Evolutionary conservation across 2,113 vertebrate genomes (phyloP), one percentile per base, ranked within the genome.

Genomic region (Tinamus guttatus): DNA sequence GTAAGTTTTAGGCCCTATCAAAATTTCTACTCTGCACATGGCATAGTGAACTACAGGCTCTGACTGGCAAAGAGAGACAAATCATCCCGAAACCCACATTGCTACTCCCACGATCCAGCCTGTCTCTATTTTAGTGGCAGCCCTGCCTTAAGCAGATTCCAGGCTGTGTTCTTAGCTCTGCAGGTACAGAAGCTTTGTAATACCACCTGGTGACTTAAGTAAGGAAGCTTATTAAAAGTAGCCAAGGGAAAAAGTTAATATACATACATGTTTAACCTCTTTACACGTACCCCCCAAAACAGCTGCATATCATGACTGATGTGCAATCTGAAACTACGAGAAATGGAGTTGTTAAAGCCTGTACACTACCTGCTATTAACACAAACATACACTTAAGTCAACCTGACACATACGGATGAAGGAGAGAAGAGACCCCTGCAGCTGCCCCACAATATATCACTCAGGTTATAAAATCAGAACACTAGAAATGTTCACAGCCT

Each of bases 61-160:
- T 63, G 52, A 30, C 21, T 4, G 5, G 40, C 70, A 82, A 45
- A 13, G 34, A 43, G n/a, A 69, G 56, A 28, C 52, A 34, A 27
- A 17, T 75, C 62, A 22, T 7, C 25, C 36, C 1, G 0, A 13
- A 1, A 5, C 7, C 18, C 27, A n/a, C 1, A 1, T 0, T 56
- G 20, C 19, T 67, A 41, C 20, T 36, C n/a, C 69, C 54, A 7
- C 21, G 59, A 41, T 6, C 84, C 84, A 47, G 30, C 36, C 45
- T 45, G 68, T 45, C 59, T 32, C 11, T 47, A 13, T 32, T 71
- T 32, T 6, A 85, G 24, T 10, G 10, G 11, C 4, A 54, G 38
- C 9, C 21, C 40, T 71, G 34, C 24, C 51, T 93, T 70, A 28
- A 65, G 32, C 65, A 89, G 67, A 70, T 47, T 82, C 45, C 73